Conservation (phyloP, 2,797 vertebrate species). For the Parauchenoglanis punctatus region DNA sequence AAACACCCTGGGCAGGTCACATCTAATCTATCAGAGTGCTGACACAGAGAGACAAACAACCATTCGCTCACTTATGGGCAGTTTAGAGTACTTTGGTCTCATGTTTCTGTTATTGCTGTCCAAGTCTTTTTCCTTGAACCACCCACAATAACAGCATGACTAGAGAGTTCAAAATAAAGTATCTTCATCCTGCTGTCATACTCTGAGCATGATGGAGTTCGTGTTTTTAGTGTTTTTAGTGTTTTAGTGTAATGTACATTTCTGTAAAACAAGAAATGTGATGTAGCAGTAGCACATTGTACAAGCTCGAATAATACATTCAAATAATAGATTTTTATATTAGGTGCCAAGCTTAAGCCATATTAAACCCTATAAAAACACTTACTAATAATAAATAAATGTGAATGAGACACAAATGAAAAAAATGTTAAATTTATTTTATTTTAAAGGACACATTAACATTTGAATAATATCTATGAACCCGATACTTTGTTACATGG, state of each 20-base stretch:
- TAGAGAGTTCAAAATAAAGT: too few relatives aligned
- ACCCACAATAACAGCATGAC: neutral
- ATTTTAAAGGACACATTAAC: neutral
- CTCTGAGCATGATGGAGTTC: neutral
- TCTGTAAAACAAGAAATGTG: neutral
- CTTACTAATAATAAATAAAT: neutral
- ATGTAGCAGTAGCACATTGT: neutral
- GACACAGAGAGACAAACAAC: too few relatives aligned
- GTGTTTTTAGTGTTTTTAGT: neutral
- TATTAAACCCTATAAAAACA: too few relatives aligned
- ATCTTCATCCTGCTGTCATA: neutral
- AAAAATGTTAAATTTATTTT: neutral
- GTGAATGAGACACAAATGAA: neutral
- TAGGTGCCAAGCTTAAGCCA: too few relatives aligned
- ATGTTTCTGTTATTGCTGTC: neutral
- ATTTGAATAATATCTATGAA: neutral
- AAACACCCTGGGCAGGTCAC: too few relatives aligned
- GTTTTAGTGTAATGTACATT: too few relatives aligned
- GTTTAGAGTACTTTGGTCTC: neutral
- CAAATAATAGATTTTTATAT: too few relatives aligned
- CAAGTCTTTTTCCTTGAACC: neutral
- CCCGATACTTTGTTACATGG: neutral
- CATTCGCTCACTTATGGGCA: too few relatives aligned
- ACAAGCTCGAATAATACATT: neutral
- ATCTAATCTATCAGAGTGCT: too few relatives aligned